These are phyloP conservation scores for Elaphurus davidianus DNA, from an alignment of 2,113 vertebrate genomes.

Conservation along the genomic window DNA sequence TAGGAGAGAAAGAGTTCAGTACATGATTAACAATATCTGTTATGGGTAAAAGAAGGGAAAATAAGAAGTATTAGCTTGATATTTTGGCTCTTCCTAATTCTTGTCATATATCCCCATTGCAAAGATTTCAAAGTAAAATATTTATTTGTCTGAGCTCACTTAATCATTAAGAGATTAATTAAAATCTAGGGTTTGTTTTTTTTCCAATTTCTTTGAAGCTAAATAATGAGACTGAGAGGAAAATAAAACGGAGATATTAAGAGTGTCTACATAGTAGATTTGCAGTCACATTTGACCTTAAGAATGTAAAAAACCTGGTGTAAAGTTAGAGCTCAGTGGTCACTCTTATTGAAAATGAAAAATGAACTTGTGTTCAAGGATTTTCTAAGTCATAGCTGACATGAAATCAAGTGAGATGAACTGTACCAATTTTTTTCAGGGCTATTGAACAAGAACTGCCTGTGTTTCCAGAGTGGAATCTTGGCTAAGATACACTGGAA, in stretches of 20 bases:
- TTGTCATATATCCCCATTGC: neutral
- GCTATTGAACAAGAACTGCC: neutral
- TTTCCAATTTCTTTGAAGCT: neutral
- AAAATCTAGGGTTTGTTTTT: neutral
- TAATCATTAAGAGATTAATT: neutral
- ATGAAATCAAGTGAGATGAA: neutral
- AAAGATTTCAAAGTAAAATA: neutral
- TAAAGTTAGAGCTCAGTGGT: neutral
- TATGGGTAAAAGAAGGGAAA: neutral
- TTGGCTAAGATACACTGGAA: slow-evolving; percentile 1
- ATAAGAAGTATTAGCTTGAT: neutral
- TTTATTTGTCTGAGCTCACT: neutral
- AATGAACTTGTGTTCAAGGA: neutral
- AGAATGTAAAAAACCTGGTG: neutral
- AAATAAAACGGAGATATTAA: neutral
- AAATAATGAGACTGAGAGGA: neutral
- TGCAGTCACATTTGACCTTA: neutral
- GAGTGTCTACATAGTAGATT: neutral
- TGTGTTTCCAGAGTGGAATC: slow-evolving; percentile 8
- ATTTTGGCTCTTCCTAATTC: neutral
- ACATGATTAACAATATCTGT: neutral
- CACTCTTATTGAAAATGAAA: neutral
- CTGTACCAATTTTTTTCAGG: neutral
- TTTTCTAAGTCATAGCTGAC: neutral
- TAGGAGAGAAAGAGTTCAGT: neutral